These are phyloP conservation scores for Microtus oregoni DNA, from an alignment of 2,113 vertebrate genomes.

Conservation along the genomic window DNA sequence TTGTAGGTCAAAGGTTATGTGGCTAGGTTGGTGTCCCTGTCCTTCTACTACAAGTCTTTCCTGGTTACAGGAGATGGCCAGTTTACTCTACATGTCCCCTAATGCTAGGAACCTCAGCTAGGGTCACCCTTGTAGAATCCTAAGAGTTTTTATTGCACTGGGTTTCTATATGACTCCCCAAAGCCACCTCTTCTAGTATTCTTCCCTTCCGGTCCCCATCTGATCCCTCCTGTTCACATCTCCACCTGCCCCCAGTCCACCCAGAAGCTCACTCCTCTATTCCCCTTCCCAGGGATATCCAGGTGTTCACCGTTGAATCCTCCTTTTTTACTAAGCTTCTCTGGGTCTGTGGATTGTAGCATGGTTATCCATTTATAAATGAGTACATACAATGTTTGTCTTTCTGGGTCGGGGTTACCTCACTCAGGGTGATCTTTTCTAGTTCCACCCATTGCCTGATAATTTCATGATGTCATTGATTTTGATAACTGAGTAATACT, in stretches of 20 bases:
- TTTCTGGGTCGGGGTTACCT: background rate
- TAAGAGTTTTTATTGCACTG: background rate
- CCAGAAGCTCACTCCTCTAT: background rate
- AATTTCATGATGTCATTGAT: background rate
- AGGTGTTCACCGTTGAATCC: background rate
- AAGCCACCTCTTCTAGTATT: background rate
- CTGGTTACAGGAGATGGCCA: background rate
- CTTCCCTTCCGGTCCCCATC: background rate
- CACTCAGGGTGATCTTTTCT: background rate
- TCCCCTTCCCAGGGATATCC: background rate
- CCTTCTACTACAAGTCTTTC: background rate
- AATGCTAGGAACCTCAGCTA: background rate
- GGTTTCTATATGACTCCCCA: background rate
- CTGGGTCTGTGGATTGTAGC: background rate
- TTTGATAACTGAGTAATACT: background rate
- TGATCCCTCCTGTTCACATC: background rate
- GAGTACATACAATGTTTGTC: background rate
- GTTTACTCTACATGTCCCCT: background rate
- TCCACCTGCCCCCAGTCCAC: background rate
- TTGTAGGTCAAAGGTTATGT: background rate
- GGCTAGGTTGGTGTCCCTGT: background rate
- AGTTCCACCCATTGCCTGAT: background rate
- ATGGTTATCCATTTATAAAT: background rate
- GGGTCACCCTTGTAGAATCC: background rate
- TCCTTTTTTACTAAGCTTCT: background rate